Evolutionary conservation across 2,888 invertebrate genomes (phyloP).

Genomic region (Pristionchus entomophagus): DNA sequence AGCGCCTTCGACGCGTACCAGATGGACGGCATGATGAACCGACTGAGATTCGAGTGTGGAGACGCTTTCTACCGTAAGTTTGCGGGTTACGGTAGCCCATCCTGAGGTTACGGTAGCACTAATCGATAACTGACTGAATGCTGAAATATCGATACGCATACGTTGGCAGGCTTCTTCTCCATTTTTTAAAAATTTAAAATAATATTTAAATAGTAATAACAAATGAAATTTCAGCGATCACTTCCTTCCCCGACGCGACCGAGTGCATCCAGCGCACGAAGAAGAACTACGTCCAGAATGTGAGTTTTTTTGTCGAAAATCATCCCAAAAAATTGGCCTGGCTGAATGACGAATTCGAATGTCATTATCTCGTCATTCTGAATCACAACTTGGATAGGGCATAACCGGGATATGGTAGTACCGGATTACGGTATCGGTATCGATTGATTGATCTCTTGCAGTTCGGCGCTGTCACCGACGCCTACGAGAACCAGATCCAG

Average conservation of each 20-base stretch:
- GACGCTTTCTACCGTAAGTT: slow-evolving; percentile 42
- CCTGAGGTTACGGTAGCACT: no score
- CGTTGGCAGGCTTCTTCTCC: neutral
- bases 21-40: slow-evolving; percentile 43
- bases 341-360: no score
- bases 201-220: neutral
- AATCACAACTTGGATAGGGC: no score
- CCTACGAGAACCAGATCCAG: slow-evolving; percentile 45
- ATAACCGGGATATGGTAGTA: no score
- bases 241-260: neutral
- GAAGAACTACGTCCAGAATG: slow-evolving; percentile 43
- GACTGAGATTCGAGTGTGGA: slow-evolving; percentile 47
- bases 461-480: slow-evolving; percentile 32
- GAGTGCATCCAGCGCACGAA: slow-evolving; percentile 44
- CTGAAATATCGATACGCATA: no score
- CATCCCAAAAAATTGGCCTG: no score
- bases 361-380: no score
- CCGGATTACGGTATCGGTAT: no score
- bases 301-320: neutral
- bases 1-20: slow-evolving; percentile 45
- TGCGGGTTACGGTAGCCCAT: no score
- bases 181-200: neutral
- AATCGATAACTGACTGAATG: neutral
- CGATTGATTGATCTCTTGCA: neutral
- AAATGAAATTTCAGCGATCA: neutral